Percentiles rank a stretch among this genome's conserved stretches.
These are phyloP conservation scores for Oncorhynchus masou DNA, from an alignment of 2,113 vertebrate species.

Conservation along the genomic window DNA sequence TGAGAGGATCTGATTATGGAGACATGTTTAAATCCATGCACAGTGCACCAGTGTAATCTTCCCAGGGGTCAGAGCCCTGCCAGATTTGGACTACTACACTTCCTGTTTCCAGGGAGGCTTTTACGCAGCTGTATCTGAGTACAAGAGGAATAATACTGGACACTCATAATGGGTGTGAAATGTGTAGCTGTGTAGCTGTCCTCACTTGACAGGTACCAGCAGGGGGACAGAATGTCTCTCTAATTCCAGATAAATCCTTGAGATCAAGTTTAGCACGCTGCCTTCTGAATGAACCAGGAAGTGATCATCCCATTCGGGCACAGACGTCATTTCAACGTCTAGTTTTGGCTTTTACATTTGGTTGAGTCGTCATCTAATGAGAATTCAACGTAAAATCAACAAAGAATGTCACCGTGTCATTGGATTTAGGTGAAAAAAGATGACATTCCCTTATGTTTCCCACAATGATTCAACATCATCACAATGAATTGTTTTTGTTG, in stretches of 20 bases:
- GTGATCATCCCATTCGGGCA: background rate
- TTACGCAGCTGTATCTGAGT: background rate
- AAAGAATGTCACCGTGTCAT: too few relatives aligned
- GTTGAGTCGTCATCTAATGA: too few relatives aligned
- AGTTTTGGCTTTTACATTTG: too few relatives aligned
- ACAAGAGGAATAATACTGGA: background rate
- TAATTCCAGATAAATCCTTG: constrained; percentile 7
- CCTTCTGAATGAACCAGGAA: background rate
- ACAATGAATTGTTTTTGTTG: background rate
- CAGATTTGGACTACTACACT: background rate
- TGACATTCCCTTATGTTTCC: too few relatives aligned
- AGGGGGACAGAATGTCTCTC: background rate
- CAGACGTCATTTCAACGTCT: too few relatives aligned
- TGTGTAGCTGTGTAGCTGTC: background rate
- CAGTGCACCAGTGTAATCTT: background rate
- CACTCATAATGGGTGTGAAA: background rate
- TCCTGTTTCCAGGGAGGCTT: background rate
- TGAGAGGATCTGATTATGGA: background rate
- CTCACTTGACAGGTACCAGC: background rate
- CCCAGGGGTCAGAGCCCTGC: background rate
- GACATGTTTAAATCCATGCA: background rate
- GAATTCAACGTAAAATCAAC: too few relatives aligned
- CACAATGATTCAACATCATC: too few relatives aligned
- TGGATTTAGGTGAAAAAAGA: too few relatives aligned
- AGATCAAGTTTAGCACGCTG: background rate